These are phyloP conservation scores for Hylaeus anthracinus DNA, from an alignment of 1,140 invertebrate genomes.

Conservation along the genomic window DNA sequence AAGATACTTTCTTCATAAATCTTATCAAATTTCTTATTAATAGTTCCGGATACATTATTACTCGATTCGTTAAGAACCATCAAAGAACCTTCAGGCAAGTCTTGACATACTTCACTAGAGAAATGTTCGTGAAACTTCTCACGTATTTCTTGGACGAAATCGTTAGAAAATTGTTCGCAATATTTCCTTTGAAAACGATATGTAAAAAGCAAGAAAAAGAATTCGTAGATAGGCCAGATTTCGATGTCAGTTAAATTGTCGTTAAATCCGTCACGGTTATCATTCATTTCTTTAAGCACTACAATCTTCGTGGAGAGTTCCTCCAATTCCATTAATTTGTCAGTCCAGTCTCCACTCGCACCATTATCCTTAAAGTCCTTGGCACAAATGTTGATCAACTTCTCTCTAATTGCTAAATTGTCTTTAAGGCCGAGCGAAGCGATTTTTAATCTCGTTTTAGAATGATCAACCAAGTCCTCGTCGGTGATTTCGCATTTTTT, in stretches of 20 bases:
- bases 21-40: neutral
- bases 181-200: conserved; percentile 61
- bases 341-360: conserved; percentile 6
- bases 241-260: conserved; percentile 49
- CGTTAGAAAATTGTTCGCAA: conserved; percentile 29
- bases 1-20: neutral
- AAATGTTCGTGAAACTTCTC: neutral
- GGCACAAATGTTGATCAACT: conserved; percentile 40
- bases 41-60: neutral
- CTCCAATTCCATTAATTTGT: conserved; percentile 27
- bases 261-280: neutral
- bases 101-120: conserved; percentile 41
- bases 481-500: conserved; percentile 52
- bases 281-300: neutral
- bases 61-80: neutral
- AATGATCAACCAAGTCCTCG: neutral
- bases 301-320: conserved; percentile 18
- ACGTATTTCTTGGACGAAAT: neutral
- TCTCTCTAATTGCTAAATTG: conserved; percentile 27
- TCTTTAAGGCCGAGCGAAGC: conserved; percentile 47
- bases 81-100: neutral
- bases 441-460: conserved; percentile 59
- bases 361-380: conserved; percentile 50
- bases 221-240: conserved; percentile 79
- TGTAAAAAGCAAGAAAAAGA: conserved; percentile 69